These are phyloP conservation scores for Brachyopa scutellaris DNA, from an alignment of 2,888 invertebrate species.

Conservation along the genomic window DNA sequence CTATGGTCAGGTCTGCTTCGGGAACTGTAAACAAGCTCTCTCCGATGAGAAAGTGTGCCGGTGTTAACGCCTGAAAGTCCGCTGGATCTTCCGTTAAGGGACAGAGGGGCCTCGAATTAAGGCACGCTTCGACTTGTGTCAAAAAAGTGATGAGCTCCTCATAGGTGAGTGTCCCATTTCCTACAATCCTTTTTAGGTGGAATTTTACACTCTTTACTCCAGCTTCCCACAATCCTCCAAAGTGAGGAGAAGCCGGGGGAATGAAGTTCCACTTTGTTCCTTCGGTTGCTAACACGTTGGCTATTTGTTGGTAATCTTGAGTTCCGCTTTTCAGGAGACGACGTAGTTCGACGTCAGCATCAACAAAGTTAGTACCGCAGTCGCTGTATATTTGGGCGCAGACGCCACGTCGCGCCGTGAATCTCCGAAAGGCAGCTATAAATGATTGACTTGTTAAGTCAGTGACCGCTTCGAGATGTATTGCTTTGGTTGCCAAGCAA, in stretches of 20 bases:
- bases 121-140: neutral
- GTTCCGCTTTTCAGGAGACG: neutral
- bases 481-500: neutral
- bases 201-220: conserved; percentile 7
- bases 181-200: neutral
- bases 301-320: neutral
- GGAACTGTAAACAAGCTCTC: too few relatives aligned
- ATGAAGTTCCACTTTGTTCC: too few relatives aligned
- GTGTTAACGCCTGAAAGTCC: too few relatives aligned
- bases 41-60: too few relatives aligned
- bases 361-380: neutral
- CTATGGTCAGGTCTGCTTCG: too few relatives aligned
- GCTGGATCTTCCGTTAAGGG: too few relatives aligned
- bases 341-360: neutral
- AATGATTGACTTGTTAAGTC: neutral
- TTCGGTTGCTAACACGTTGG: conserved; percentile 6
- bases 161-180: too few relatives aligned
- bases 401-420: too few relatives aligned
- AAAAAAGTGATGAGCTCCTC: too few relatives aligned
- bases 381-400: neutral
- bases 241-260: too few relatives aligned
- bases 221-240: too few relatives aligned
- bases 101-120: neutral
- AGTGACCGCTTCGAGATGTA: neutral
- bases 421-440: neutral